Percentiles rank a stretch among this genome's conserved stretches.
Evolutionary conservation across 1,140 invertebrate species (phyloP).

Genomic region (Patella vulgata): DNA sequence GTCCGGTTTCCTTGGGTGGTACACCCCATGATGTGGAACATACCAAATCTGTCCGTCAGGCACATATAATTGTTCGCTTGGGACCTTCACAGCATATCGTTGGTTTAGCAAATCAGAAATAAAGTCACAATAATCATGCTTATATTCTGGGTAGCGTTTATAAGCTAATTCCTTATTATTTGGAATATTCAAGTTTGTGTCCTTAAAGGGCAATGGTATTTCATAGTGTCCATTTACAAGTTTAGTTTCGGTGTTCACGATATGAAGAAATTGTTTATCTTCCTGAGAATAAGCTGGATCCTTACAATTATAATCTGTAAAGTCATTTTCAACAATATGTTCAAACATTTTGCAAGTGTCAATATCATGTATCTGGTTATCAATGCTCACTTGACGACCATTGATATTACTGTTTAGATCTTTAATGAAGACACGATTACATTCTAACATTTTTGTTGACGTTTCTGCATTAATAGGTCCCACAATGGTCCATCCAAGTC

Average conservation of each 20-base stretch:
- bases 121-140: too few relatives aligned
- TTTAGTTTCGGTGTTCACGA: constrained; percentile 5
- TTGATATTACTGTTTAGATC: background rate
- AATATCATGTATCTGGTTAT: background rate
- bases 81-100: constrained; percentile 22
- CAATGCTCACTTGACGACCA: background rate
- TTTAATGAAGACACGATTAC: background rate
- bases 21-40: too few relatives aligned
- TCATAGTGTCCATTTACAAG: too few relatives aligned
- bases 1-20: too few relatives aligned
- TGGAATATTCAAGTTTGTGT: too few relatives aligned
- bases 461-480: background rate
- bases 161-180: too few relatives aligned
- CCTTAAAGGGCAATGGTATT: too few relatives aligned
- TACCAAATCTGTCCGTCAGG: too few relatives aligned
- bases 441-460: background rate
- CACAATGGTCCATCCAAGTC: constrained; percentile 1
- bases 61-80: too few relatives aligned
- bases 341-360: constrained; percentile 2
- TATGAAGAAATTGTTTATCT: background rate
- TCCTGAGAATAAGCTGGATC: constrained; percentile 19
- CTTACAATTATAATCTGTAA: constrained; percentile 10
- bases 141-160: too few relatives aligned
- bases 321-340: background rate
- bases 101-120: too few relatives aligned